Conservation (phyloP, 2,888 invertebrate species). For the Tachystola acroxantha region DNA sequence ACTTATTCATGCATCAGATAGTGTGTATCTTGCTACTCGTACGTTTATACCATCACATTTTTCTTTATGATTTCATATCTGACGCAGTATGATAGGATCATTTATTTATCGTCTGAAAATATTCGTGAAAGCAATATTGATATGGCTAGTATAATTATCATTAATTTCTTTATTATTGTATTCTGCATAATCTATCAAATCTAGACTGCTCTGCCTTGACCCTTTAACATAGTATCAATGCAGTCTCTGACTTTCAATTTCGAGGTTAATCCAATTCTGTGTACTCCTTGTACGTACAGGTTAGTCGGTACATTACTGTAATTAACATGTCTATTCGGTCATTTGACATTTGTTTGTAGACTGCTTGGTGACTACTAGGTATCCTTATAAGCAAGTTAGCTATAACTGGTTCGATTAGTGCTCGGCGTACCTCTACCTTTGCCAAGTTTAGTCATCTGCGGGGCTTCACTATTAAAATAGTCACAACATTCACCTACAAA, state of each 20-base stretch:
- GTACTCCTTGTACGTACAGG: conserved; percentile 35
- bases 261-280: conserved; percentile 54
- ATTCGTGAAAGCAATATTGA: conserved; percentile 8
- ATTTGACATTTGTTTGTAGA: conserved; percentile 28
- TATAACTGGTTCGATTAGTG: conserved; percentile 7
- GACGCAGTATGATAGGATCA: background rate
- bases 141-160: conserved; percentile 14
- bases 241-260: conserved; percentile 56
- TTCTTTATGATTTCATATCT: background rate
- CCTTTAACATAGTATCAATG: conserved; percentile 40
- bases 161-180: background rate
- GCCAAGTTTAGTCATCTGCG: conserved; percentile 9
- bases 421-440: too few relatives aligned
- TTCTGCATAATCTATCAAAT: background rate
- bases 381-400: conserved; percentile 10
- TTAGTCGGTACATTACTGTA: conserved; percentile 24
- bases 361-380: conserved; percentile 25
- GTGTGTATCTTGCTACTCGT: too few relatives aligned
- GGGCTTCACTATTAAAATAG: conserved; percentile 1
- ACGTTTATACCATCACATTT: too few relatives aligned
- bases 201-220: conserved; percentile 61
- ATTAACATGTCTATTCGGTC: conserved; percentile 38
- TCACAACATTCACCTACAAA: conserved; percentile 21
- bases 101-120: background rate
- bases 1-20: too few relatives aligned